These are phyloP conservation scores for Drymonia ruficornis DNA, from an alignment of 2,888 invertebrate species.

Conservation along the genomic window DNA sequence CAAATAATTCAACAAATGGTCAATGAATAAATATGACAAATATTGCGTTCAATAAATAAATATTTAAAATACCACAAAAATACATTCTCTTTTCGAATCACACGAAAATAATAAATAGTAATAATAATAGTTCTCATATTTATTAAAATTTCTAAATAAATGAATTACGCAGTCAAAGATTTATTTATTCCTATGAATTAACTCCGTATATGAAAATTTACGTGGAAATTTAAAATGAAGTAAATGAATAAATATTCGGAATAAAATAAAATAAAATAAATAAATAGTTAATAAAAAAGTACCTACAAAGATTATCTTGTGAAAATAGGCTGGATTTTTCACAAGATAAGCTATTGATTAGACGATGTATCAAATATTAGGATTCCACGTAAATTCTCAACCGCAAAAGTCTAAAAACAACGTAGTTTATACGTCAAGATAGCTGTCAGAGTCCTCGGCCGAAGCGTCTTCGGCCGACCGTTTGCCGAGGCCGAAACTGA, in stretches of 20 bases:
- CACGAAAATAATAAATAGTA: too few relatives aligned
- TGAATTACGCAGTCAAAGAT: constrained; percentile 54
- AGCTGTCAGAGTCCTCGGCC: constrained; percentile 61
- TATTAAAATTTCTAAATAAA: constrained; percentile 31
- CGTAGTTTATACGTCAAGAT: constrained; percentile 62
- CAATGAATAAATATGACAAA: background rate
- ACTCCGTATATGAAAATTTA: constrained; percentile 36
- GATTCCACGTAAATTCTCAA: constrained; percentile 49
- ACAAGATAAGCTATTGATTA: constrained; percentile 50
- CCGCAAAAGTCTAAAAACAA: constrained; percentile 29
- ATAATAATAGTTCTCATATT: constrained; percentile 29
- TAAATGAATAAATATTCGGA: constrained; percentile 6
- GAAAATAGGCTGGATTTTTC: constrained; percentile 72
- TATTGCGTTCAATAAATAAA: constrained; percentile 7
- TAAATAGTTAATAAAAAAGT: constrained; percentile 4
- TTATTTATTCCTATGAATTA: constrained; percentile 44
- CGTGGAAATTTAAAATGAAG: constrained; percentile 28
- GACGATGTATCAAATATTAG: background rate
- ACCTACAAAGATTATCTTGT: constrained; percentile 48
- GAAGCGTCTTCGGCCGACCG: constrained; percentile 62
- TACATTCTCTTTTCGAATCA: constrained; percentile 34
- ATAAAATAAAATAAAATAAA: constrained; percentile 1
- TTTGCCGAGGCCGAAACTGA: constrained; percentile 85
- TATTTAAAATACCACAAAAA: constrained; percentile 40
- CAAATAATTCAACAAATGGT: constrained; percentile 11